Evolutionary conservation across 1,140 invertebrate genomes (phyloP), one percentile per base, ranked within the genome.

Genomic region (Delia radicum): DNA sequence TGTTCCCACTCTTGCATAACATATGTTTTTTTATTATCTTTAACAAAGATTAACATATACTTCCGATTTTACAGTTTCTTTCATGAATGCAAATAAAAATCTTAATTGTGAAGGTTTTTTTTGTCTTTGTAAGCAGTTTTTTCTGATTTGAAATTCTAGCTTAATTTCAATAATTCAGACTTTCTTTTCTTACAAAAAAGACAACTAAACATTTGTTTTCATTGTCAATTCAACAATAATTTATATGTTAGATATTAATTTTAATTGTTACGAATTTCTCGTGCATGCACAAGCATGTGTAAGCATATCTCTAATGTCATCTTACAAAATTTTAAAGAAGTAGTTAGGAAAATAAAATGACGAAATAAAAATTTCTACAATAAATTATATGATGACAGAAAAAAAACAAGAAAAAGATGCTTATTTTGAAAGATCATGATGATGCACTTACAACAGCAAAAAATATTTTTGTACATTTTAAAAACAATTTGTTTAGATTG

Each of bases 401-500:
- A n/a, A n/a, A n/a, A n/a, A n/a, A n/a, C n/a, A n/a, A n/a, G n/a
- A n/a, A n/a, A n/a, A 42, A 42, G 10, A 42, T 42, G 37, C 7
- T 33, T 26, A 63, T 27, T 27, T 15, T 5, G 28, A 5, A 24
- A 29, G 62, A 65, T n/a, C n/a, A n/a, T n/a, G n/a, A n/a, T 26
- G 21, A 63, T 26, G 61, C 61, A 63, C 61, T 63, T 63, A 26
- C 61, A 24, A 26, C 62, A 65, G 62, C 62, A 29, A 65, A 65
- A 65, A 65, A 26, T 63, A 63, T 7, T 55, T 21, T 55, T 55
- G 18, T 55, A 3, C 48, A n/a, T 48, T 21, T 6, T 24, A 42
- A 10, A 42, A 13, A 33, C 65, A 69, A 69, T 69, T 69, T 69
- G 65, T 69, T 69, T 69, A 69, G 65, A 21, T 69, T 33, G 65